Evolutionary conservation across 2,888 invertebrate species (phyloP), one percentile per base, ranked within the genome.

Genomic region (Leucania comma): DNA sequence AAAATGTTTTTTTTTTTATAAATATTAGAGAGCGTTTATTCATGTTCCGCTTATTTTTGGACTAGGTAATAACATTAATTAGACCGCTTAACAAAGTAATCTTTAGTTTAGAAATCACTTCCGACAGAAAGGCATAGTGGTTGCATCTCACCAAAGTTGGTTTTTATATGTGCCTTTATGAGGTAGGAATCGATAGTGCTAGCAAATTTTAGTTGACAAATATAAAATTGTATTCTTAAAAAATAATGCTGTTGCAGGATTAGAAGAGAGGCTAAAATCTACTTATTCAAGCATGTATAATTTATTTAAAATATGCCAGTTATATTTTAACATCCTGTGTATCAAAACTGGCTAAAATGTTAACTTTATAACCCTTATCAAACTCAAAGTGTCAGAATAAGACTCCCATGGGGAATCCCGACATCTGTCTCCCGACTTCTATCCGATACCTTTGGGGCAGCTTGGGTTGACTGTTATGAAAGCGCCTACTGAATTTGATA

Each of bases 291-390:
- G 12, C 14, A 8, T 2, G 20, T 12, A 51, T 42, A 26, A 58
- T 59, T 48, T 62, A 35, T 46, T 48, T 58, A 26, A 48, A 53
- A 66, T 3, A 8, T 32, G 53, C 58, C 50, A 64, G 53, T 53
- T 56, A 46, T 38, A 59, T 46, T n/a, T 35, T 54, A 67, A 68
- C 54, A 72, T 81, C 56, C 26, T 62, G 61, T 62, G 32, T 38
- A 22, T 56, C 26, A 53, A 56, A 61, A 53, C 63, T 26, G 76
- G 68, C 53, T 60, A 32, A 53, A 5, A 54, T 68, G 42, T 35
- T 57, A 68, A 75, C 38, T 59, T 50, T 68, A 59, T 58, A 60
- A 82, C 80, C 82, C 82, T 63, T 56, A 74, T 77, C 80, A 83
- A 59, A 26, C 50, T 69, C 38, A 75, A 80, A 66, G 48, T 76